Evolutionary conservation across 1,140 invertebrate genomes (phyloP).

Genomic region (Atta texana): DNA sequence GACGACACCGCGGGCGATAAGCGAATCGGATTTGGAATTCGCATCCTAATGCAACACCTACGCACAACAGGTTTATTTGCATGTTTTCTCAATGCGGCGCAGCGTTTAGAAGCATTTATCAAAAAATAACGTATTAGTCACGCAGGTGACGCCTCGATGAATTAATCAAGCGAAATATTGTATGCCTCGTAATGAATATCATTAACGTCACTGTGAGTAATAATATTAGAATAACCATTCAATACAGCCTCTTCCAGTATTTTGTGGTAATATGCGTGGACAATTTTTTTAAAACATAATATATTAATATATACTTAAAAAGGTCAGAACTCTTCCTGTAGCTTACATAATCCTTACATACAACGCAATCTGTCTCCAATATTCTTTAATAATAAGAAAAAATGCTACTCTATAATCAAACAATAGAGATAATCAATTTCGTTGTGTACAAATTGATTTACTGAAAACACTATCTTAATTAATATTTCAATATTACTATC

Average conservation of each 20-base stretch:
- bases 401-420: neutral
- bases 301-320: neutral
- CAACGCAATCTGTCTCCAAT: neutral
- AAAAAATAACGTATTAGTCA: constrained; percentile 62
- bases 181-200: constrained; percentile 32
- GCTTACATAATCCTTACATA: constrained; percentile 6
- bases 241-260: neutral
- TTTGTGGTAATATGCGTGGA: neutral
- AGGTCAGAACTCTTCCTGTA: neutral
- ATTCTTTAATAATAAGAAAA: neutral
- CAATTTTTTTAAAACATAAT: neutral
- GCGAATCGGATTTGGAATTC: constrained; percentile 70
- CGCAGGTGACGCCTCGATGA: constrained; percentile 11
- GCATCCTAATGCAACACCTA: constrained; percentile 67
- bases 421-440: neutral
- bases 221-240: constrained; percentile 27
- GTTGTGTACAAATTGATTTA: neutral
- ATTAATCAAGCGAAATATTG: constrained; percentile 43
- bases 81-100: constrained; percentile 62
- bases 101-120: constrained; percentile 32
- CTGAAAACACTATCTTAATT: neutral
- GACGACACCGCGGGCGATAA: constrained; percentile 61
- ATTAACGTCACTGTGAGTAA: constrained; percentile 38
- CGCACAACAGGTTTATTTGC: constrained; percentile 69
- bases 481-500: too few species aligned